Base-by-base conservation (phyloP, 2,888 invertebrate species). In the Harpalus rubripes region DNA sequence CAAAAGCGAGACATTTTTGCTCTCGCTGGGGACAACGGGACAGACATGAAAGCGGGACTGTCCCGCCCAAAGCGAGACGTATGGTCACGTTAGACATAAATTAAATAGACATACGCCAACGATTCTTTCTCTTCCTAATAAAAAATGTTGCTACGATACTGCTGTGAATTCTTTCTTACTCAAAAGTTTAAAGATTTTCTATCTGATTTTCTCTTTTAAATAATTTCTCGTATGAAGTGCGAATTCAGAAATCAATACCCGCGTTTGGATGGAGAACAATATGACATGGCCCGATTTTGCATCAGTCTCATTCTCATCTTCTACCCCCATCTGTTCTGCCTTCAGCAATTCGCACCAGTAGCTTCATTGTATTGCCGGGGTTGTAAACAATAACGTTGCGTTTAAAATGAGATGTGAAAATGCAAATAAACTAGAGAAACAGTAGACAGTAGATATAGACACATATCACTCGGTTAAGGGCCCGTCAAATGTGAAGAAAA, bases 351-450 rank as follows among this genome's bases (percentile, higher is more conserved):
- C 58, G 78, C 58, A 78, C 58, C 78, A 58, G 32, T 22, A 56
- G 32, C 32, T 39, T 68, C 72, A 74, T 74, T 74, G 22, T 74
- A 22, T 74, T 39, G 16, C 72, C 15, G 41, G 7, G 41, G 44
- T 72, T 74, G 4, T 74, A 74, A 74, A 74, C 74, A 52, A 74
- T 74, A 74, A 74, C 74, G 74, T 22, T 56, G 26, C 56, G 74
- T 74, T 52, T 74, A 74, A 74, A 74, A 74, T 18, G 22, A 52
- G 52, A 74, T 74, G 74, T 22, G 74, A 74, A 74, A 41, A 74
- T 74, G 74, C 74, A 74, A 74, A 74, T 52, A 74, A 74, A 74
- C 52, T 74, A 32, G 32, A 32, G 32, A 32, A 32, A 1, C 1
- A 12, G 10, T 52, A 12, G 44, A 10, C 44, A 12, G 44, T 44